phyloP scores from a whole-genome alignment of 2,888 invertebrate genomes.

The Halictus quadricinctus region DNA sequence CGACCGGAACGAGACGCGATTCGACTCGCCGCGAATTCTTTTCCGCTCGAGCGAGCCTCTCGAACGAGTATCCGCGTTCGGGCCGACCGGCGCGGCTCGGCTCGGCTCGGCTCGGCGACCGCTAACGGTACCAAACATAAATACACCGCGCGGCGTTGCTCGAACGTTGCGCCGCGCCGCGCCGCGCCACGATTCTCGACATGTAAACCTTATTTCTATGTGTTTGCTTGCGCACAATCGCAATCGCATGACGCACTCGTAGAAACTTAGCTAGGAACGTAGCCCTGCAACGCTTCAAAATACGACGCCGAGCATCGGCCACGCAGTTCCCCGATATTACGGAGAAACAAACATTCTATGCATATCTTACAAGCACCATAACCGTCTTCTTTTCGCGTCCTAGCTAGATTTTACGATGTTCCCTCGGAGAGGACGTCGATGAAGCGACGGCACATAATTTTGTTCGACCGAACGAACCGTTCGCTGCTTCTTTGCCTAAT shows the following conservation, averaged over 20 bases:
- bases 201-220: neutral
- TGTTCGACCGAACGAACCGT: no score
- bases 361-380: no score
- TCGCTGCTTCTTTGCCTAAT: neutral
- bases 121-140: slow-evolving; percentile 77
- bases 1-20: slow-evolving; percentile 24
- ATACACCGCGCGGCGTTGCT: neutral
- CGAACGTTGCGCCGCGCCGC: neutral
- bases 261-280: neutral
- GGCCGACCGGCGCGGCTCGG: slow-evolving; percentile 38
- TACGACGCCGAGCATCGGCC: neutral
- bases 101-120: slow-evolving; percentile 14
- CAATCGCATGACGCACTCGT: neutral
- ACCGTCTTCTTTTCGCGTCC: neutral
- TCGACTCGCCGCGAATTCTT: slow-evolving; percentile 42
- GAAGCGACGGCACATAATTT: neutral
- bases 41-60: slow-evolving; percentile 50
- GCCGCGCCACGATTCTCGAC: neutral
- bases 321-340: no score
- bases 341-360: neutral
- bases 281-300: neutral
- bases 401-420: neutral
- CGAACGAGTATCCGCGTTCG: slow-evolving; percentile 55
- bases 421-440: neutral
- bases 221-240: neutral